Percentiles rank a stretch among this genome's conserved stretches.
phyloP scores from a whole-genome alignment of 2,113 vertebrate genomes.

The Caranx ignobilis region DNA sequence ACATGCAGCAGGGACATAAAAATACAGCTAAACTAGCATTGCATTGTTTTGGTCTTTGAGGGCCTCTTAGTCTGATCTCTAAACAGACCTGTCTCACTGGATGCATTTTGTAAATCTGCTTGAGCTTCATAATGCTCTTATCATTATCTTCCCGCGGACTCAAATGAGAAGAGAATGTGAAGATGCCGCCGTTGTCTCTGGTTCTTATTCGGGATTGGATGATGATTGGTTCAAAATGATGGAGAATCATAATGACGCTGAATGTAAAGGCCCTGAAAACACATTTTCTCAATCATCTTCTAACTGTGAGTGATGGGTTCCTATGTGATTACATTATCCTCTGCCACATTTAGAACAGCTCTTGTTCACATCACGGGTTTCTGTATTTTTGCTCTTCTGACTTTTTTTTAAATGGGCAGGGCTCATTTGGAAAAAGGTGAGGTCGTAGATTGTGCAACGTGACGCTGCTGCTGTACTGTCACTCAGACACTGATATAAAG shows the following conservation, averaged over 20 bases:
- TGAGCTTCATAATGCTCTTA: neutral
- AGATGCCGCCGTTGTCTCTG: neutral
- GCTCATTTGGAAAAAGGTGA: no score
- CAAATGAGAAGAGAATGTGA: conserved; percentile 2
- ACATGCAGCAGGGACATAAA: conserved; percentile 2
- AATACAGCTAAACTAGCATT: neutral
- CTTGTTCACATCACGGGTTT: neutral
- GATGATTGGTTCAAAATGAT: neutral
- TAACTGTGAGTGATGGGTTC: neutral
- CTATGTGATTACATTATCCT: neutral
- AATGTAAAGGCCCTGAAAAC: neutral
- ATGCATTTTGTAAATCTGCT: neutral
- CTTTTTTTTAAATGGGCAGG: no score
- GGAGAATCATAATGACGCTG: neutral
- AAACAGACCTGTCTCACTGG: neutral
- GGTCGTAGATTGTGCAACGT: no score
- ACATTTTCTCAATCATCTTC: neutral
- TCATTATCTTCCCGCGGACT: neutral
- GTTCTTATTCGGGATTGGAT: neutral
- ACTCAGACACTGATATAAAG: no score
- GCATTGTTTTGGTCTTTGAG: neutral
- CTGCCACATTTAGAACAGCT: neutral
- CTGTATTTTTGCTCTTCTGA: neutral
- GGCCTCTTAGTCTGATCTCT: neutral
- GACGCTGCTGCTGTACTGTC: no score